These are phyloP conservation scores for Yponomeuta cagnagella DNA, from an alignment of 2,888 invertebrate species.

Conservation along the genomic window DNA sequence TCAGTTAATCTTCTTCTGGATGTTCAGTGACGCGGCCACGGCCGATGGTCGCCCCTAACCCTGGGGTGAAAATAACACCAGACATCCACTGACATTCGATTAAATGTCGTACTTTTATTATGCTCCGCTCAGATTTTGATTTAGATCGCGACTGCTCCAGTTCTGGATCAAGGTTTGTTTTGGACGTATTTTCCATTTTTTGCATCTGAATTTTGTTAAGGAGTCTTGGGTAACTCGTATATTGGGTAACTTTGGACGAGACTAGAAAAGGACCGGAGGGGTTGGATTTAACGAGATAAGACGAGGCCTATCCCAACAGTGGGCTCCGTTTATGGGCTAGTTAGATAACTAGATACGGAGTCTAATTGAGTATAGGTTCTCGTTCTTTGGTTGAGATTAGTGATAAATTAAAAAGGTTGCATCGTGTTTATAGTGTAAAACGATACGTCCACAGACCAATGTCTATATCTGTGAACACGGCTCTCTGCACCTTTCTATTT, in stretches of 20 bases:
- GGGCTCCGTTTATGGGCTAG: neutral
- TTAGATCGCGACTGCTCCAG: neutral
- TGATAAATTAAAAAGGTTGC: no score
- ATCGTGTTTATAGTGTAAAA: no score
- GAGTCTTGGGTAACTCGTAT: no score
- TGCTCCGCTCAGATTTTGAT: neutral
- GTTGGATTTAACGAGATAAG: neutral
- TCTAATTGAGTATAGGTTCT: no score
- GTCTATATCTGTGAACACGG: neutral
- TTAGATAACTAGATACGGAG: neutral
- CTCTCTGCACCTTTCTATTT: no score
- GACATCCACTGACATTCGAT: neutral
- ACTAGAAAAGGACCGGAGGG: no score
- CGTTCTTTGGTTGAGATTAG: no score
- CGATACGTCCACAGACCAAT: neutral
- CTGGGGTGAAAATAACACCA: neutral
- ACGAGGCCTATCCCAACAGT: neutral
- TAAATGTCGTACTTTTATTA: neutral
- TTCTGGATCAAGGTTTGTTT: no score
- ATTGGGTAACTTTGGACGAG: no score
- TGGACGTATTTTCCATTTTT: neutral
- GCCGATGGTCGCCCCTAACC: neutral
- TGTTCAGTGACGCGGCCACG: neutral
- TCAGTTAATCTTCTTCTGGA: neutral
- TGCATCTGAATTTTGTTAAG: no score